Evolutionary conservation across 1,140 invertebrate genomes (phyloP).

Genomic region (Lerema accius): DNA sequence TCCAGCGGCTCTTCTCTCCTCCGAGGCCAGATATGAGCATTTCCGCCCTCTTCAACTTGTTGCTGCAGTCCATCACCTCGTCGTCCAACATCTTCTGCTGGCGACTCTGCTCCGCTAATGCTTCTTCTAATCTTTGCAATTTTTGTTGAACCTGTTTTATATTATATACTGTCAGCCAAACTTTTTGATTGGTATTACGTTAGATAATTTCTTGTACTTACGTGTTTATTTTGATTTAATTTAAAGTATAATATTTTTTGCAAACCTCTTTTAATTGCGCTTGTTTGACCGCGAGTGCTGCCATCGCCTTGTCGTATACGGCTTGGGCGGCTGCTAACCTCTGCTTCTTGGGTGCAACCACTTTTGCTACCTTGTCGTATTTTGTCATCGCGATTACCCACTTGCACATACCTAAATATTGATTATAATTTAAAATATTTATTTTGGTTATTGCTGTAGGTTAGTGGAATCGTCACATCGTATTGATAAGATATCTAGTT

Average conservation of each 20-base stretch:
- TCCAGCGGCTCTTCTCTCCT: constrained; percentile 93
- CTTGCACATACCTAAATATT: constrained; percentile 59
- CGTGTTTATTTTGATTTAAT: too few relatives aligned
- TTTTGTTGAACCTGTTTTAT: constrained; percentile 76
- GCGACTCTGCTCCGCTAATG: constrained; percentile 84
- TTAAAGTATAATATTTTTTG: neutral
- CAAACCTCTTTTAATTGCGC: constrained; percentile 86
- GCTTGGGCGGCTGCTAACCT: constrained; percentile 90
- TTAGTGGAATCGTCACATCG: too few relatives aligned
- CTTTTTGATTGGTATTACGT: too few relatives aligned
- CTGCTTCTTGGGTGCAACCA: constrained; percentile 93
- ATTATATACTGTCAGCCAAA: constrained; percentile 9
- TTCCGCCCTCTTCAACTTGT: constrained; percentile 95
- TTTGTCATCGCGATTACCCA: constrained; percentile 96
- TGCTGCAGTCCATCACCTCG: constrained; percentile 93
- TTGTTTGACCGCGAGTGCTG: constrained; percentile 89
- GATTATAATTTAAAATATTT: too few relatives aligned
- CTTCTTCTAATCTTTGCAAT: constrained; percentile 85
- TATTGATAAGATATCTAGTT: too few relatives aligned
- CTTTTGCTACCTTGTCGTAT: constrained; percentile 95
- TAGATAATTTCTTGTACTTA: too few relatives aligned
- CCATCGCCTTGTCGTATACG: constrained; percentile 87
- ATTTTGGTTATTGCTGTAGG: too few relatives aligned
- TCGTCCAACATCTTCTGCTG: constrained; percentile 87
- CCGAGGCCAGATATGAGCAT: constrained; percentile 95